A percentile compares a stretch with the other conserved stretches of the same genome.
Conservation (phyloP, 2,888 invertebrate genomes). For the Belgica antarctica region DNA sequence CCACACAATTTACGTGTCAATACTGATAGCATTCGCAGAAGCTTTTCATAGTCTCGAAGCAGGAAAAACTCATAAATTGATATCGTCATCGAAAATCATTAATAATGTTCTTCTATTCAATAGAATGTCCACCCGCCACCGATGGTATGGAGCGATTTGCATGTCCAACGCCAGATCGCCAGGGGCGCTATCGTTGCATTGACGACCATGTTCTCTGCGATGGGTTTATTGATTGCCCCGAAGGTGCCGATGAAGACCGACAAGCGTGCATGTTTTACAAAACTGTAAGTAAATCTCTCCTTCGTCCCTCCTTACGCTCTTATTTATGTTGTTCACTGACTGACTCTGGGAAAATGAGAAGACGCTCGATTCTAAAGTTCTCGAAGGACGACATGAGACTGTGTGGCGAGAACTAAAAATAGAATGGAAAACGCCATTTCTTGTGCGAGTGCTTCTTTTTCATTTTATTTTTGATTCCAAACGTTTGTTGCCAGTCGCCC, state of each 20-base stretch:
- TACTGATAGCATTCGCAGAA: neutral
- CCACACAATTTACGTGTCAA: neutral
- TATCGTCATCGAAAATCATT: slow-evolving; percentile 24
- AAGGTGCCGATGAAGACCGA: slow-evolving; percentile 80
- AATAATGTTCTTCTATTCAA: slow-evolving; percentile 43
- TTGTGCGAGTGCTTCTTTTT: no score
- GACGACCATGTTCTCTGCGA: slow-evolving; percentile 94
- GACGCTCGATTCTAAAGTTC: no score
- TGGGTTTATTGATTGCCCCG: slow-evolving; percentile 91
- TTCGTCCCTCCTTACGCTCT: neutral
- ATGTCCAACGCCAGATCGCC: slow-evolving; percentile 85
- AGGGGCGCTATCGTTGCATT: slow-evolving; percentile 91
- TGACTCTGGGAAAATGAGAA: no score
- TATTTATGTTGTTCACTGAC: neutral
- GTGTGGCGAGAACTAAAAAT: no score
- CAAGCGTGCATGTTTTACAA: slow-evolving; percentile 96
- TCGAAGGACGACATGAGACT: no score
- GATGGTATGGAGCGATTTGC: slow-evolving; percentile 95
- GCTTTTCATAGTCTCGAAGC: slow-evolving; percentile 15
- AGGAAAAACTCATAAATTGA: neutral
- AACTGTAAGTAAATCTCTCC: slow-evolving; percentile 68
- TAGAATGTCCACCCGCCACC: slow-evolving; percentile 89
- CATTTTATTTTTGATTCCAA: no score
- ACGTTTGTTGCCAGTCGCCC: no score
- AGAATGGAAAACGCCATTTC: no score